Evolutionary conservation across 2,797 vertebrate species (phyloP).

Genomic region (Rhinophrynus dorsalis): DNA sequence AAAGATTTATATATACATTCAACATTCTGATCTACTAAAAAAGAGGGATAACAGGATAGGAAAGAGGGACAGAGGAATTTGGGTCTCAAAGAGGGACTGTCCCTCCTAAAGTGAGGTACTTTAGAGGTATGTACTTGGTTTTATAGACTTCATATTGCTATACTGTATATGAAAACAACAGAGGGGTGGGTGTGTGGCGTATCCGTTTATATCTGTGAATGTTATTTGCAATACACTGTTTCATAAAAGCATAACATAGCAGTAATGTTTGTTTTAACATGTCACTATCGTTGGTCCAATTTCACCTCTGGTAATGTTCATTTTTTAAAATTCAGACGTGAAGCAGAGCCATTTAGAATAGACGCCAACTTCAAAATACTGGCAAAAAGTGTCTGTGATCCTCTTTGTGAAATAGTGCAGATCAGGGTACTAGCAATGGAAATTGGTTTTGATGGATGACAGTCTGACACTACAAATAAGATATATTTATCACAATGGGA

Average conservation of each 20-base stretch:
- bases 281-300: background rate
- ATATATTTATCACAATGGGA: background rate
- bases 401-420: constrained; percentile 7
- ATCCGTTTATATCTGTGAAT: background rate
- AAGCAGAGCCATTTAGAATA: background rate
- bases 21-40: too few species aligned
- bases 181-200: background rate
- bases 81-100: too few species aligned
- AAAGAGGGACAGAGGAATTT: too few species aligned
- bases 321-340: background rate
- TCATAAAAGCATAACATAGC: too few species aligned
- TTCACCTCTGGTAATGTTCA: background rate
- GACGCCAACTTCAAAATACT: background rate
- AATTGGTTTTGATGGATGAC: constrained; percentile 37
- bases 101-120: too few species aligned
- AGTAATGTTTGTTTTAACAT: background rate
- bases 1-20: too few species aligned
- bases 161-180: too few species aligned
- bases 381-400: background rate
- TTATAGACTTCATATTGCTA: too few species aligned
- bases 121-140: too few species aligned
- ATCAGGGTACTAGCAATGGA: background rate
- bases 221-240: background rate
- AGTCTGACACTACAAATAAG: constrained; percentile 14
- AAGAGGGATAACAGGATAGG: too few species aligned